Base-by-base conservation (phyloP, 2,888 invertebrate species). In the Lagria hirta region DNA sequence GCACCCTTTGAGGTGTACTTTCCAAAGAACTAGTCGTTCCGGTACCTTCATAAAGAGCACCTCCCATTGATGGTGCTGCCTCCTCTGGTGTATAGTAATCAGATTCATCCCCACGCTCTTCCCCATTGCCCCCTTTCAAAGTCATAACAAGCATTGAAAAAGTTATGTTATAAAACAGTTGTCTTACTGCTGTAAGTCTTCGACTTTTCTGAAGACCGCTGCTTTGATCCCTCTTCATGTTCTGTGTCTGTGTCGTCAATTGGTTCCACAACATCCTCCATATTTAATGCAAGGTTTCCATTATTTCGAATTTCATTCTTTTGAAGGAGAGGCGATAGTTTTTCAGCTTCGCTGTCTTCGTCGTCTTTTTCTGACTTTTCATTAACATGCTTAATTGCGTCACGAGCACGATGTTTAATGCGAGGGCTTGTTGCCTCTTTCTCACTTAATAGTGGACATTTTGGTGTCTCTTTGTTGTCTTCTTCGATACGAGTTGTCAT, bases 281-380 rank as follows among this genome's bases (percentile, higher is more conserved):
- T 72, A 52, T 74, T 73, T 28, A 75, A 54, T 30, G 77, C 72
- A 11, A 71, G 54, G 51, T 61, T 64, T 13, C 49, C 55, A 28
- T 57, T 56, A 20, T 49, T 55, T 15, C 55, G 43, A 17, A 51
- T 70, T 57, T 72, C 71, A 30, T 69, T 72, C 15, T 51, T 49
- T 29, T 78, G 75, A 12, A 90, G 74, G 17, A 90, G 71, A 10
- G 90, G 90, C 10, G 89, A 89, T 37, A 88, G 70, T 56, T 89
- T 83, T 71, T 90, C 90, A 30, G 84, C 84, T 68, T 90, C 89
- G 64, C 89, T 89, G 64, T 89, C 88, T 54, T 86, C 86, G 61
- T 85, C 88, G 26, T 76, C 73, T 47, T 71, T 69, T 13, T 69
- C 68, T 2, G 46, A 34, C 40, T 81, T 80, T 54, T 83, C 83